Conservation (phyloP, 2,113 vertebrate species). For the Perca fluviatilis region DNA sequence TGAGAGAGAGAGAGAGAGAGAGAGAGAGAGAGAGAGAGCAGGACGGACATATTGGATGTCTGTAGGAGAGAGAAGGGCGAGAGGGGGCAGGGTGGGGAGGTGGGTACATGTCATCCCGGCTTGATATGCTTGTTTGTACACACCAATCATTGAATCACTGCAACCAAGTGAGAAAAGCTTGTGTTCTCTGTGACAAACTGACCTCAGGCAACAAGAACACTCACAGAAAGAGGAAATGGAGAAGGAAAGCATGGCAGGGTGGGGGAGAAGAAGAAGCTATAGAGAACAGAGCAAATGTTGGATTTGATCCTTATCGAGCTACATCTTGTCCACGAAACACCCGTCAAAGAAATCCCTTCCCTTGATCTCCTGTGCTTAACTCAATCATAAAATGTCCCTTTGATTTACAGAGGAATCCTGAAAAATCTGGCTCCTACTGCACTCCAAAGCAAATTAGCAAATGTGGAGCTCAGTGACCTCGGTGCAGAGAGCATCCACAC, state of each 20-base stretch:
- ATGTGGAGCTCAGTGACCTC: slow-evolving; percentile 77
- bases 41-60: slow-evolving; percentile 56
- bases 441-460: slow-evolving; percentile 72
- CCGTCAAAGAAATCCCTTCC: slow-evolving; percentile 5
- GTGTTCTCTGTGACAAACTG: slow-evolving; percentile 80
- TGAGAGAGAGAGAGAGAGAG: slow-evolving; percentile 21
- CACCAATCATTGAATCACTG: slow-evolving; percentile 78
- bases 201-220: slow-evolving; percentile 74
- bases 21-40: slow-evolving; percentile 17
- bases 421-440: slow-evolving; percentile 46
- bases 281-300: background rate
- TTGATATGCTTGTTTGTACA: slow-evolving; percentile 80
- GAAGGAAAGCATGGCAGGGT: slow-evolving; percentile 57
- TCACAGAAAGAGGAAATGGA: slow-evolving; percentile 68
- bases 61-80: slow-evolving; percentile 49
- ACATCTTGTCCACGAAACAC: background rate
- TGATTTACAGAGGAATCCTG: slow-evolving; percentile 25
- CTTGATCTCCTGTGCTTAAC: slow-evolving; percentile 9
- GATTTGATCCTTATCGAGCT: background rate
- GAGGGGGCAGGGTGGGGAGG: slow-evolving; percentile 23
- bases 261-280: background rate
- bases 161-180: slow-evolving; percentile 81
- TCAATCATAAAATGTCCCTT: slow-evolving; percentile 24
- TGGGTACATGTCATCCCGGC: slow-evolving; percentile 71
- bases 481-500: slow-evolving; percentile 60